These are phyloP conservation scores for Dendrolimus pini DNA, from an alignment of 2,888 invertebrate genomes.

Conservation along the genomic window DNA sequence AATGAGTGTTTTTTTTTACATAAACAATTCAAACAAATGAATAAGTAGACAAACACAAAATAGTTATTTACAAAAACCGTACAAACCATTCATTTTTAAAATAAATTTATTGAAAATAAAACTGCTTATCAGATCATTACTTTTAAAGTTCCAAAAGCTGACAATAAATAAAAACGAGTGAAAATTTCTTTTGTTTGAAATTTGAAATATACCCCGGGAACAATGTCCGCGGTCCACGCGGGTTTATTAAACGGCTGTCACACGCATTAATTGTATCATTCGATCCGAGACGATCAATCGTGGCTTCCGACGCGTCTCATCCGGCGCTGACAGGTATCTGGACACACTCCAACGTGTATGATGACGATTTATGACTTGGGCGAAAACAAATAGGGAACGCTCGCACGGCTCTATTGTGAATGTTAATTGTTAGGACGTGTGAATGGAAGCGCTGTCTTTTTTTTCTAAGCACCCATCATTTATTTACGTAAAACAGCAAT, in stretches of 20 bases:
- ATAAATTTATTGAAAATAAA: no score
- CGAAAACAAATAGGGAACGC: slow-evolving; percentile 11
- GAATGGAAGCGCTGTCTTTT: slow-evolving; percentile 21
- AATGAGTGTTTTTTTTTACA: no score
- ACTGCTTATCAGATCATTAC: no score
- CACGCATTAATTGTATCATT: neutral
- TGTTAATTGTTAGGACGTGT: slow-evolving; percentile 19
- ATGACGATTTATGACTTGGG: slow-evolving; percentile 7
- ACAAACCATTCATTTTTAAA: no score
- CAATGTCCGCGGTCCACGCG: no score
- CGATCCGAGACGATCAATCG: neutral
- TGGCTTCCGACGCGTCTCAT: no score
- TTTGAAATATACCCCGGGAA: neutral
- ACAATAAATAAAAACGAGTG: neutral
- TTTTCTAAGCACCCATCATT: neutral
- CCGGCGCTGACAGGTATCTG: slow-evolving; percentile 7
- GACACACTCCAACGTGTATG: slow-evolving; percentile 15
- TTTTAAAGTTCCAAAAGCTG: no score
- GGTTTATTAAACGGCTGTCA: neutral
- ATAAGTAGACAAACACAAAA: no score
- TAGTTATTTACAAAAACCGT: no score
- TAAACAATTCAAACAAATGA: no score
- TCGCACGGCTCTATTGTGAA: slow-evolving; percentile 5
- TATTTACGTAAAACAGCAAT: slow-evolving; percentile 7
- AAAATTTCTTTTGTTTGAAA: neutral